Base-by-base conservation (phyloP, 2,797 vertebrate genomes). In the Lycodopsis pacificus region DNA sequence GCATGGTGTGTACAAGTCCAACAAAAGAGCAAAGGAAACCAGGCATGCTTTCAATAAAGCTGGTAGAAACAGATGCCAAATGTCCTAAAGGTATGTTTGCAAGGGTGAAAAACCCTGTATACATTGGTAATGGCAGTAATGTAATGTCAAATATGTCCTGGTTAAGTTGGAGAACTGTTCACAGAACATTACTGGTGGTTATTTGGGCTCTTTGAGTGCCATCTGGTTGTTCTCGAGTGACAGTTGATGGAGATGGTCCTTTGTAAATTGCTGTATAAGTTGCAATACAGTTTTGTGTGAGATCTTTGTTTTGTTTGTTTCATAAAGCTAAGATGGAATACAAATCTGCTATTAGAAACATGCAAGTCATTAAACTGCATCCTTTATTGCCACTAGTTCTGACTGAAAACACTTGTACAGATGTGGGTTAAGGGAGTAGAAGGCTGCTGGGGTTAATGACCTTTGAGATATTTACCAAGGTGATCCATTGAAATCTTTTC, bases 61-160 rank as follows among this genome's bases (percentile, higher is more conserved):
- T 46, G 56, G 25, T 57, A 19, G 8, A 54, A 75, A 68, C 56
- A 68, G 34, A 74, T 71, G 57, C 62, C 51, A 42, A 49, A 32
- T 49, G 58, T 44, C 82, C 65, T 51, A 7, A 61, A 81, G 68
- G 61, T 36, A 27, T 32, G 5, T 72, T 48, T 63, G 22, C 14
- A 59, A 32, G 32, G 13, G 11, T 9, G 3, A 32, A 32, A 53
- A 49, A 46, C 59, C 0, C 38, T 46, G 56, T 57, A 15, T 7
- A 34, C 32, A 34, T 34, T 34, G 7, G 32, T 56, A 20, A 25
- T 42, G 32, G 9, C 42, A 42, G n/a, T 25, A 53, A 6, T 30
- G 54, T 64, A 17, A 48, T 46, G 19, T 65, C n/a, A 72, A 70
- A 61, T 56, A 15, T 65, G 54, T 73, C n/a, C 54, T 36, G 12